These are phyloP conservation scores for Amphibalanus amphitrite DNA, from an alignment of 1,140 invertebrate genomes.

Conservation along the genomic window DNA sequence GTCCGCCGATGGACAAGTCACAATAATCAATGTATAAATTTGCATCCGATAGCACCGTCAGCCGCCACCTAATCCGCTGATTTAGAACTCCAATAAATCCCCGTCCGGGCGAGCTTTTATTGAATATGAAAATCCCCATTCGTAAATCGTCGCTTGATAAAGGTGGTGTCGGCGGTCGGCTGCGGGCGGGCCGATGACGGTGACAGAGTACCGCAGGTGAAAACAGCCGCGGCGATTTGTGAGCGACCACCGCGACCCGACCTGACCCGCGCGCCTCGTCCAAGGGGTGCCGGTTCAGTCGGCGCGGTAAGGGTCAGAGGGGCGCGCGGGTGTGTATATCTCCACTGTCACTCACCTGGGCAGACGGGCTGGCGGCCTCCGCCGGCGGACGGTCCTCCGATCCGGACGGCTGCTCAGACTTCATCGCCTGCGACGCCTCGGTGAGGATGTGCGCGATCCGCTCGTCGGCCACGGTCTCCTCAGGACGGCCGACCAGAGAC, in stretches of 20 bases:
- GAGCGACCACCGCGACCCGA: no score
- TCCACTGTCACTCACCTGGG: slow-evolving; percentile 4
- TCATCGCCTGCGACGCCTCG: slow-evolving; percentile 50
- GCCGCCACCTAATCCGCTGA: background rate
- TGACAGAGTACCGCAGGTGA: no score
- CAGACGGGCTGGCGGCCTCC: slow-evolving; percentile 7
- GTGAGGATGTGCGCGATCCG: slow-evolving; percentile 81
- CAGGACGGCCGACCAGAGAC: slow-evolving; percentile 33
- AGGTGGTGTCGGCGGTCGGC: no score
- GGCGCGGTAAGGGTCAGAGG: no score
- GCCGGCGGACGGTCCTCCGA: slow-evolving; percentile 17
- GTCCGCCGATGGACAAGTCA: background rate
- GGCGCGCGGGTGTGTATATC: no score
- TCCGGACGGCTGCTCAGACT: slow-evolving; percentile 23
- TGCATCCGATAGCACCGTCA: background rate
- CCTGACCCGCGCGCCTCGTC: no score
- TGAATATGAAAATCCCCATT: slow-evolving; percentile 1
- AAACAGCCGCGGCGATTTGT: no score
- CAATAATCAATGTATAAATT: background rate
- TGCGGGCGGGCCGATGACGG: no score
- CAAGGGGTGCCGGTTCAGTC: no score
- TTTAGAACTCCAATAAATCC: background rate
- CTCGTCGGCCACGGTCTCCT: slow-evolving; percentile 72
- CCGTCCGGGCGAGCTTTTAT: background rate
- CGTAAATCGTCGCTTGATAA: background rate